A percentile compares a stretch with the other conserved stretches of the same genome.
Evolutionary conservation across 92 coral and sea anemone species (phyloP).

Genomic region (Epizoanthus fatuus): DNA sequence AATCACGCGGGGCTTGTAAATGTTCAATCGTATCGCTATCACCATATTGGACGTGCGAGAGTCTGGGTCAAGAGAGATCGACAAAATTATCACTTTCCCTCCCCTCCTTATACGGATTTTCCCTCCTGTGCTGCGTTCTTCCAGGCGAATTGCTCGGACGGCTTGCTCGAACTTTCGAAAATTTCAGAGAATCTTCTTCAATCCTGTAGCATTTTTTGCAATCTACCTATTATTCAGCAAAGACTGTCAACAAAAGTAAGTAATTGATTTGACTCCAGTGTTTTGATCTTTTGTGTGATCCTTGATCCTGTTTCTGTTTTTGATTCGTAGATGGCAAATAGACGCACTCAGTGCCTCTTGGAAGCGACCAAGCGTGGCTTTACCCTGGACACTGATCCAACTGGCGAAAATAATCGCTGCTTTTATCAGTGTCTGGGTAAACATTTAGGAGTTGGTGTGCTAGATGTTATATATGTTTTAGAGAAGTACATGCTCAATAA

Average conservation of each 20-base stretch:
- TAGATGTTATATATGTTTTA: constrained; percentile 38
- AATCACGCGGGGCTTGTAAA: no score
- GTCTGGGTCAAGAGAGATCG: constrained; percentile 36
- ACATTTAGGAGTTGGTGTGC: constrained; percentile 42
- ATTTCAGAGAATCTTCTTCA: constrained; percentile 4
- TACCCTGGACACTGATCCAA: constrained; percentile 44
- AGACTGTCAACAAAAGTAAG: constrained; percentile 23
- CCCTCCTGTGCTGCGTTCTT: constrained; percentile 10
- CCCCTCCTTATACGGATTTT: constrained; percentile 19
- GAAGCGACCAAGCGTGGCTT: constrained; percentile 48
- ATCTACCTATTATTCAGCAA: constrained; percentile 11
- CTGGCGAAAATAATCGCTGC: constrained; percentile 43
- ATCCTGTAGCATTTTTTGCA: constrained; percentile 12
- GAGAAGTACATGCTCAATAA: constrained; percentile 51
- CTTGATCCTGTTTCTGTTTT: not conserved
- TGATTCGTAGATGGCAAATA: constrained; percentile 53
- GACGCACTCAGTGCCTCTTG: constrained; percentile 57
- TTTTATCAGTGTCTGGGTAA: constrained; percentile 43
- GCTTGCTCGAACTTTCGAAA: not conserved
- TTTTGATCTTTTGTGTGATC: constrained; percentile 29
- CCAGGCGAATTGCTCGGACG: constrained; percentile 21
- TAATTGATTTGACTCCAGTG: constrained; percentile 1
- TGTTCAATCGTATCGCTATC: no score
- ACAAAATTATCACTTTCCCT: constrained; percentile 38
- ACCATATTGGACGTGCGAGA: no score